Evolutionary conservation across 2,888 invertebrate species (phyloP), one percentile per base, ranked within the genome.

Genomic region (Ophion ellenae): DNA sequence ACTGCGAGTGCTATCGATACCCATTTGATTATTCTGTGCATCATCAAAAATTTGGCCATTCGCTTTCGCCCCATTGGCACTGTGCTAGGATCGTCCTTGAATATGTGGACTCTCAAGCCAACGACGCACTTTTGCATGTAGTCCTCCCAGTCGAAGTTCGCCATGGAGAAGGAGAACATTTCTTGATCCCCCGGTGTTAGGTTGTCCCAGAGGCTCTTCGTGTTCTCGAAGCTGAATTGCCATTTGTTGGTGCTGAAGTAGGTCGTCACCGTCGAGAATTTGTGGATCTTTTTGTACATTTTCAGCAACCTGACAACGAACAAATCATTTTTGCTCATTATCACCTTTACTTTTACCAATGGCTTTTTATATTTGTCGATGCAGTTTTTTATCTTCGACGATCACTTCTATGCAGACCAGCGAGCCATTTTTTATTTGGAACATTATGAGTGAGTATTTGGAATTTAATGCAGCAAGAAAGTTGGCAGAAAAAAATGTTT

Each of bases 271-370:
- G 91, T 90, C 45, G 94, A 91, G 9, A 95, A 94, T 86, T 94
- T 94, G 87, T 95, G 95, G 77, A 95, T 93, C 88, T 94, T 94
- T 82, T 93, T 94, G 88, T 95, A 95, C 20, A 95, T 92, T 87
- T 94, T 94, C 69, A 95, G 93, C 92, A 95, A 93, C 87, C 95
- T 95, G 47, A 14, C 14, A 10, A 14, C 7, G 3, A 2, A 47
- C 14, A 47, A 40, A 40, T 40, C 40, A 40, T 40, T 7, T 40
- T 40, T 36, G 7, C 6, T 36, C 5, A 36, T 36, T 40, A 40
- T 40, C 9, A 40, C 40, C 40, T 40, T 40, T 9, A 40, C 7
- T 40, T 40, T 40, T 40, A 40, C 7, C 40, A 40, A 40, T 40
- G 40, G 40, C 6, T 57, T 57, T 57, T 4, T 14, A 57, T 14